Evolutionary conservation across 1,140 invertebrate species (phyloP).

Genomic region (Goniozus legneri): DNA sequence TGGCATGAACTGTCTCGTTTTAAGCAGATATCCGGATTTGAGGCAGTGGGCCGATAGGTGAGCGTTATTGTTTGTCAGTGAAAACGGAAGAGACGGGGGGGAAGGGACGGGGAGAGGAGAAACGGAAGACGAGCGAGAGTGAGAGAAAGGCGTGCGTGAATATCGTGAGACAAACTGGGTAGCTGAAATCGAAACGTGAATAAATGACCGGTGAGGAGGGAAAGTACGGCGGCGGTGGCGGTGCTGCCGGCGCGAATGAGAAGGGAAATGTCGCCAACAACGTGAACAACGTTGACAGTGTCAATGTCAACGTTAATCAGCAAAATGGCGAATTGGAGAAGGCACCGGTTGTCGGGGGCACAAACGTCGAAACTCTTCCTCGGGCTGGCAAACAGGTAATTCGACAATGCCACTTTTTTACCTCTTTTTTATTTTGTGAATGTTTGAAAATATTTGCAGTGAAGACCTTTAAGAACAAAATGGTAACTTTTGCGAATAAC

Average conservation of each 20-base stretch:
- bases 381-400: slow-evolving; percentile 58
- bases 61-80: slow-evolving; percentile 8
- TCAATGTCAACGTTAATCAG: slow-evolving; percentile 42
- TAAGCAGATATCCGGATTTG: slow-evolving; percentile 27
- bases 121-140: slow-evolving; percentile 9
- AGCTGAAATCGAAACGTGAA: slow-evolving; percentile 27
- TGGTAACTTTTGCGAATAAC: background rate
- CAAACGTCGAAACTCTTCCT: slow-evolving; percentile 60
- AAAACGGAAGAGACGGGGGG: slow-evolving; percentile 19
- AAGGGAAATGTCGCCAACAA: slow-evolving; percentile 21
- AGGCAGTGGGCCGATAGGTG: slow-evolving; percentile 19
- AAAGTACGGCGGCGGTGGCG: slow-evolving; percentile 32
- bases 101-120: slow-evolving; percentile 12
- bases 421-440: background rate
- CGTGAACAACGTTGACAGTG: slow-evolving; percentile 26
- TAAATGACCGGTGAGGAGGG: slow-evolving; percentile 49
- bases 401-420: background rate
- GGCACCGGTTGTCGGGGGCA: slow-evolving; percentile 60
- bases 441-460: background rate
- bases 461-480: background rate
- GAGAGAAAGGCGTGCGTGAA: slow-evolving; percentile 33
- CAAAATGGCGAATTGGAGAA: slow-evolving; percentile 53
- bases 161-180: slow-evolving; percentile 2
- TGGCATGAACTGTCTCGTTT: no score
- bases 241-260: slow-evolving; percentile 15